These are phyloP conservation scores for Arbacia lixula DNA, from an alignment of 53 echinoderm and acorn worm genomes.

Conservation along the genomic window DNA sequence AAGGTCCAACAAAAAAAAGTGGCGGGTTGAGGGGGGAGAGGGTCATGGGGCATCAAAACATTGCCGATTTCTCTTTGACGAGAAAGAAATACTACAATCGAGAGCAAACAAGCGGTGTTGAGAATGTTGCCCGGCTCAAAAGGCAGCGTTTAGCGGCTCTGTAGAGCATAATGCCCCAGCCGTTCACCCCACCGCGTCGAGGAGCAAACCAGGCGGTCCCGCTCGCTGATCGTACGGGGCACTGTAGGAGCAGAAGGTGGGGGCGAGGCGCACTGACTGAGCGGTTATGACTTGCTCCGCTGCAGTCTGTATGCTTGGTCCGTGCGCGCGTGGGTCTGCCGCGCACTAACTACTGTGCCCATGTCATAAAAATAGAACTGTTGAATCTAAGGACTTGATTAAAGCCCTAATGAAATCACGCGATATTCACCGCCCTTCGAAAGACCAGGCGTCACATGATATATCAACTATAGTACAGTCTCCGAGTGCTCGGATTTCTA, in stretches of 20 bases:
- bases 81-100: conserved; percentile 35
- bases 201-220: neutral
- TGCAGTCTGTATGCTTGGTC: neutral
- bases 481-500: too few relatives aligned
- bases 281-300: conserved; percentile 26
- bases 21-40: neutral
- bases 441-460: too few relatives aligned
- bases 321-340: too few relatives aligned
- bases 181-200: conserved; percentile 11
- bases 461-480: too few relatives aligned
- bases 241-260: neutral
- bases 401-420: too few relatives aligned
- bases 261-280: conserved; percentile 14
- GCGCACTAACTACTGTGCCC: too few relatives aligned
- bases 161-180: neutral
- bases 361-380: too few relatives aligned
- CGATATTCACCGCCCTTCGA: too few relatives aligned
- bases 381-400: too few relatives aligned
- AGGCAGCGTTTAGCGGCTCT: conserved; percentile 7
- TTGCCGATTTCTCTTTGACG: conserved; percentile 30
- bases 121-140: conserved; percentile 16
- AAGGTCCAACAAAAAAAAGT: neutral
- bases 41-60: conserved; percentile 49
- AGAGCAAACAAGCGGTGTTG: neutral
- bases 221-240: neutral